Percentiles rank a stretch among this genome's conserved stretches.
Conservation (phyloP, 1,140 invertebrate genomes). For the Drosophila busckii region DNA sequence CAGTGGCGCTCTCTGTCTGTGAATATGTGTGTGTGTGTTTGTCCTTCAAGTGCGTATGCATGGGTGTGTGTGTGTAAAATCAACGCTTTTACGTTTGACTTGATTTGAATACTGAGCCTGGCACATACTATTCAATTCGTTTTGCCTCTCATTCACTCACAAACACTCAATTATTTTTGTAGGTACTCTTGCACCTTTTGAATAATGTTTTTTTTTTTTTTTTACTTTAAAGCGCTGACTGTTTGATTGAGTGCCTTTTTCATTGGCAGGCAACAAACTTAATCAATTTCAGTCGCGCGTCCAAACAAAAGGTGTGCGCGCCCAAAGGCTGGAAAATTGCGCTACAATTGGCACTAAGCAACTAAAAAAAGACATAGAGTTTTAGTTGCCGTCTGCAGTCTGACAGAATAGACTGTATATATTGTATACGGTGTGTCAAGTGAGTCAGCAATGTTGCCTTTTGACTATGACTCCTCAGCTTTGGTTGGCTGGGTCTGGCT, state of each 20-base stretch:
- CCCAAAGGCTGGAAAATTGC: slow-evolving; percentile 68
- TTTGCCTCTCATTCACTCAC: slow-evolving; percentile 7
- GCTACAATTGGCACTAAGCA: neutral
- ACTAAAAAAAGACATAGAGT: slow-evolving; percentile 10
- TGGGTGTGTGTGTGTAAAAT: slow-evolving; percentile 50
- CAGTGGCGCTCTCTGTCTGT: slow-evolving; percentile 4
- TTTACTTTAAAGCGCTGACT: neutral
- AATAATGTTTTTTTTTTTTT: neutral
- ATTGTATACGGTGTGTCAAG: slow-evolving; percentile 24
- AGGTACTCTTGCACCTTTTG: slow-evolving; percentile 13
- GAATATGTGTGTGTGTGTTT: slow-evolving; percentile 7
- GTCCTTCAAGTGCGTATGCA: slow-evolving; percentile 24
- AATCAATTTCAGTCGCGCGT: slow-evolving; percentile 70
- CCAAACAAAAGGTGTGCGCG: slow-evolving; percentile 66
- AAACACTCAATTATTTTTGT: slow-evolving; percentile 36
- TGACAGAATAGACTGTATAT: slow-evolving; percentile 23
- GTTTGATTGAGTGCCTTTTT: slow-evolving; percentile 67
- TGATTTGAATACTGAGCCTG: slow-evolving; percentile 31
- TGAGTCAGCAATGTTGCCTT: slow-evolving; percentile 34
- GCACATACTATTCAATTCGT: slow-evolving; percentile 4
- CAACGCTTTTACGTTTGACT: slow-evolving; percentile 67
- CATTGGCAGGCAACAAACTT: slow-evolving; percentile 71
- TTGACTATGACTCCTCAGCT: slow-evolving; percentile 20
- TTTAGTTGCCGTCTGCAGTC: slow-evolving; percentile 16
- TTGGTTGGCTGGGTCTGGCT: slow-evolving; percentile 16